Conservation (phyloP, 2,888 invertebrate genomes). For the Phymatocera aterrima region DNA sequence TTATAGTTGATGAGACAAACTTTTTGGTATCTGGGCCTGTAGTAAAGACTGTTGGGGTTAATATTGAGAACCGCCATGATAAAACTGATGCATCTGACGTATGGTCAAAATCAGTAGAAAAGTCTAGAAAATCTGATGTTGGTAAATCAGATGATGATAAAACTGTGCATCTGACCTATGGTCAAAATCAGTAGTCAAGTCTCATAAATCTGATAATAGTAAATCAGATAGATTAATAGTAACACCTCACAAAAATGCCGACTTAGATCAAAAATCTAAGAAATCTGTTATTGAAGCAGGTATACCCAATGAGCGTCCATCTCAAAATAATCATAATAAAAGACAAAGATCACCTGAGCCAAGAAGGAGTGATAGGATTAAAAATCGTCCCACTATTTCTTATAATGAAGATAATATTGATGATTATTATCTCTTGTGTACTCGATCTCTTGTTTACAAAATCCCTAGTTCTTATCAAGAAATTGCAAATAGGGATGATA, state of each 20-base stretch:
- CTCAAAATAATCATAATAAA: background rate
- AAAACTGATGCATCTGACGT: slow-evolving; percentile 34
- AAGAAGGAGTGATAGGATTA: slow-evolving; percentile 51
- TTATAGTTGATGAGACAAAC: slow-evolving; percentile 65
- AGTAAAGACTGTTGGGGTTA: slow-evolving; percentile 1
- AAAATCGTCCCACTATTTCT: slow-evolving; percentile 35
- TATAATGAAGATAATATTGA: slow-evolving; percentile 45
- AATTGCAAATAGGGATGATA: slow-evolving; percentile 51
- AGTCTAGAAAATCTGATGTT: background rate
- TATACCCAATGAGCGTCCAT: slow-evolving; percentile 9
- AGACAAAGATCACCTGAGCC: background rate
- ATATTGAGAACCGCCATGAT: slow-evolving; percentile 7
- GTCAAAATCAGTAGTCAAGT: no score
- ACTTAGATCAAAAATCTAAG: background rate
- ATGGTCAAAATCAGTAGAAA: slow-evolving; percentile 29
- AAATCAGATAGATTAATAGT: slow-evolving; percentile 40
- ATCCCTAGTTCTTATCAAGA: no score
- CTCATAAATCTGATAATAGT: slow-evolving; percentile 32
- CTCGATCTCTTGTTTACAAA: no score
- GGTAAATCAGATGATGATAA: no score
- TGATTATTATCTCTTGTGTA: slow-evolving; percentile 43
- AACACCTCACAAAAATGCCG: background rate
- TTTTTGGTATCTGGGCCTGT: slow-evolving; percentile 58
- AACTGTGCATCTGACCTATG: no score
- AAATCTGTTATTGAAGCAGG: slow-evolving; percentile 31